These are phyloP conservation scores for Pelagia noctiluca DNA, from an alignment of 30 jellyfish, hydroid and myxozoan species.

Conservation along the genomic window DNA sequence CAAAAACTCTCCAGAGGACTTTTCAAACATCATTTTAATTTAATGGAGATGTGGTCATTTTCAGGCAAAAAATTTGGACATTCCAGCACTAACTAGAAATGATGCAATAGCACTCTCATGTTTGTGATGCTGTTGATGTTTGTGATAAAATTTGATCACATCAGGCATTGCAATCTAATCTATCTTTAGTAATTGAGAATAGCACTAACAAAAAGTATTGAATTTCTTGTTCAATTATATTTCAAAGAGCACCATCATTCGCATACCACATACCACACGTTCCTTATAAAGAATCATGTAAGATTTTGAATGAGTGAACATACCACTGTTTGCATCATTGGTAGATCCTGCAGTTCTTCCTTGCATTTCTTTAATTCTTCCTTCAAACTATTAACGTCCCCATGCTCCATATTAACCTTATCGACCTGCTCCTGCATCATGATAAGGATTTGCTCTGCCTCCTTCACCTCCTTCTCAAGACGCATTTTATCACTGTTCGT, in stretches of 20 bases:
- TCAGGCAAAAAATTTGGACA: not conserved
- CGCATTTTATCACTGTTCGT: not conserved
- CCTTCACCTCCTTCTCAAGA: slow-evolving; percentile 26
- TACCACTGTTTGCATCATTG: slow-evolving; percentile 56
- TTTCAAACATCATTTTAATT: not conserved
- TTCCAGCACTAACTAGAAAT: not conserved
- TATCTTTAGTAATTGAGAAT: no score
- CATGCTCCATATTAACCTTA: slow-evolving; percentile 33
- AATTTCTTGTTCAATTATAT: no score
- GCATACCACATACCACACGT: no score
- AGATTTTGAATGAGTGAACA: no score
- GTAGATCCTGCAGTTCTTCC: slow-evolving; percentile 24
- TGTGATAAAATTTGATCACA: no score
- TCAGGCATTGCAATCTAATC: no score
- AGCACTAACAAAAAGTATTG: no score
- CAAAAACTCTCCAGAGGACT: not conserved
- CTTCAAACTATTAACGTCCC: slow-evolving; percentile 6
- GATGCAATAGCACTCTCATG: not conserved
- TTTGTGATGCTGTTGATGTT: no score
- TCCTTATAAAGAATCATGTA: no score
- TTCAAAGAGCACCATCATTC: no score
- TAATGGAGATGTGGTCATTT: not conserved
- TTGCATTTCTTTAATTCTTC: slow-evolving; percentile 12
- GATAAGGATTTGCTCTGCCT: slow-evolving; percentile 28
- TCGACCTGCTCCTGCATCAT: slow-evolving; percentile 67